Evolutionary conservation across 2,888 invertebrate species (phyloP).

Genomic region (Xylota segnis): DNA sequence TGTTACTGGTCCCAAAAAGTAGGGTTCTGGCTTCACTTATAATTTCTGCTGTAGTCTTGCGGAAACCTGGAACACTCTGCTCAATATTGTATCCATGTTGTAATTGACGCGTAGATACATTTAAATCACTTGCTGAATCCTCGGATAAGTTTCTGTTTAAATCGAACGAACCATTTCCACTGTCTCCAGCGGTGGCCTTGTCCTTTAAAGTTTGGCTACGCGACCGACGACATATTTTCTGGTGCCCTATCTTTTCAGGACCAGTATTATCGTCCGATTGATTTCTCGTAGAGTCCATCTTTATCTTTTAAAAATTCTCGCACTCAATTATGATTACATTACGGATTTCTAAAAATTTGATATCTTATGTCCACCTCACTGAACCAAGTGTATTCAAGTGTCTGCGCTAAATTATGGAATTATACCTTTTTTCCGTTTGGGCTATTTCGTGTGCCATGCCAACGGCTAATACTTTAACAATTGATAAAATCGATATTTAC

Average conservation of each 20-base stretch:
- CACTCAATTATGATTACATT: slow-evolving; percentile 6
- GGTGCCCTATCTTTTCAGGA: slow-evolving; percentile 6
- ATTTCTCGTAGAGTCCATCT: slow-evolving; percentile 41
- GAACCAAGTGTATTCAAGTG: slow-evolving; percentile 38
- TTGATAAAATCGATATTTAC: slow-evolving; percentile 66
- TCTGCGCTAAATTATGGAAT: slow-evolving; percentile 26
- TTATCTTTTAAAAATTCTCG: neutral
- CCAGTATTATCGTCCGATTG: slow-evolving; percentile 17
- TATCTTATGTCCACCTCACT: slow-evolving; percentile 32
- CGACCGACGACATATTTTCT: slow-evolving; percentile 55
- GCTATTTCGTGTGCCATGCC: slow-evolving; percentile 81
- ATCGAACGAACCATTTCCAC: slow-evolving; percentile 50
- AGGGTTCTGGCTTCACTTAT: slow-evolving; percentile 91
- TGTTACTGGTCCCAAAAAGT: slow-evolving; percentile 80
- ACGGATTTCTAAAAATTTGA: neutral
- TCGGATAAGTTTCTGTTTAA: slow-evolving; percentile 38
- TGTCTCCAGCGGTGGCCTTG: slow-evolving; percentile 22
- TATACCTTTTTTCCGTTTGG: slow-evolving; percentile 81
- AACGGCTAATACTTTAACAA: slow-evolving; percentile 77
- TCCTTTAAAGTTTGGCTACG: slow-evolving; percentile 50
- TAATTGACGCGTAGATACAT: slow-evolving; percentile 21
- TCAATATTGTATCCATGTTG: slow-evolving; percentile 6
- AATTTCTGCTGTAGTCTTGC: slow-evolving; percentile 92
- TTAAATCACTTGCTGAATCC: slow-evolving; percentile 2
- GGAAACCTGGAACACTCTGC: slow-evolving; percentile 58